Base-by-base conservation (phyloP, 2,888 invertebrate genomes). In the Callinectes sapidus region DNA sequence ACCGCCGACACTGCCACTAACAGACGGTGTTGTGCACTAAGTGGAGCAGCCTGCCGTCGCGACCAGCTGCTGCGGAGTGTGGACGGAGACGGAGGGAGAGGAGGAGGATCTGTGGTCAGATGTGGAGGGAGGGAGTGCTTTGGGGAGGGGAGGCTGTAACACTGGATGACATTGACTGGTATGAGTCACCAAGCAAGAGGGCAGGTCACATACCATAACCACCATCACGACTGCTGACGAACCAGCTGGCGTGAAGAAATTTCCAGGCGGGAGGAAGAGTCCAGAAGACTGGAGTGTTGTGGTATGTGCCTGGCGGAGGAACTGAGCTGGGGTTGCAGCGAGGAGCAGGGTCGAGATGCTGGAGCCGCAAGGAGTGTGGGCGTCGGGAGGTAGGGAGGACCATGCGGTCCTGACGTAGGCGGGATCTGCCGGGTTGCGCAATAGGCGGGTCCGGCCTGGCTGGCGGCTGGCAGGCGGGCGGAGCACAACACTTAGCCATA, bases 351-450 rank as follows among this genome's bases (percentile, higher is more conserved):
- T 13, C 71, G 89, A 87, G 87, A 87, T 54, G 48, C 48, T 71
- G 89, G 48, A n/a, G 88, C 32, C 28, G 35, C 32, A 18, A 55
- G 88, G 88, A 48, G 88, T 88, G 88, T 35, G 39, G 89, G 61
- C 23, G 89, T 66, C 42, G 77, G 89, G n/a, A 77, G 61, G 42
- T n/a, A 28, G 54, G 54, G 42, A 66, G 77, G 77, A 32, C 61
- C 54, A 89, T 71, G 66, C 39, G 55, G 86, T 61, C 23, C 85
- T 55, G 90, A 61, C 90, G 86, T 91, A 86, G 86, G 86, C 86
- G 77, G 90, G 90, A 86, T 55, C 55, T 77, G 81, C 90, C 90
- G 55, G 90, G 90, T 90, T 90, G 90, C 90, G 90, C 90, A 90
- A 90, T 85, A 87, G 87, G 87, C 48, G 87, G 87, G 87, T 48